Conservation (phyloP, 2,113 vertebrate genomes). For the Corythoichthys intestinalis region DNA sequence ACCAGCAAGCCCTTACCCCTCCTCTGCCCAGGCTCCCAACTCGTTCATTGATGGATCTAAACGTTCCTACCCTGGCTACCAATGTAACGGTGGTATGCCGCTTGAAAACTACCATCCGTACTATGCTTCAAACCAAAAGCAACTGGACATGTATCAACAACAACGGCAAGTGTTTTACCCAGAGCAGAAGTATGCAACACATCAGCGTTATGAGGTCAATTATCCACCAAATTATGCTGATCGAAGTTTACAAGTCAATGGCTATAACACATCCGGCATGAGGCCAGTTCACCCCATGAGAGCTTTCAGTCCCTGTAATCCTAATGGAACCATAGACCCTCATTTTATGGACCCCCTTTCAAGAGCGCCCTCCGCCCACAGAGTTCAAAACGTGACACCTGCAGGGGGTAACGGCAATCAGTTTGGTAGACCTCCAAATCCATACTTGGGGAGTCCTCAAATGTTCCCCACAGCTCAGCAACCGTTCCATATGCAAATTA, state of each 20-base stretch:
- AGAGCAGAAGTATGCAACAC: constrained; percentile 80
- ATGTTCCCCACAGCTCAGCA: constrained; percentile 72
- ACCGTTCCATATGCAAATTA: constrained; percentile 79
- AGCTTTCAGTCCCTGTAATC: constrained; percentile 73
- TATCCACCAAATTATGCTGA: constrained; percentile 83
- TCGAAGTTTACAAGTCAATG: constrained; percentile 80
- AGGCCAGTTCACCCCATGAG: constrained; percentile 74
- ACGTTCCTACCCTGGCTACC: constrained; percentile 80
- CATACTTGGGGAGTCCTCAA: constrained; percentile 71
- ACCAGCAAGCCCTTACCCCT: constrained; percentile 74
- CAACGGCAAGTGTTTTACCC: constrained; percentile 80
- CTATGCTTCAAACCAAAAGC: constrained; percentile 81
- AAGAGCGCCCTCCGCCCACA: constrained; percentile 68
- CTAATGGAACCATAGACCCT: constrained; percentile 69
- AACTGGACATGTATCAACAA: constrained; percentile 81
- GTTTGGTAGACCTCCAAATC: constrained; percentile 70
- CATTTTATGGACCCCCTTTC: constrained; percentile 77
- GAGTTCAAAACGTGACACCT: constrained; percentile 72
- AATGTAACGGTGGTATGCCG: constrained; percentile 83
- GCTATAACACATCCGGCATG: constrained; percentile 76
- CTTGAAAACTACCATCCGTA: constrained; percentile 80
- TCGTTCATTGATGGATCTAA: constrained; percentile 85
- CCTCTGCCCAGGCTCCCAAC: constrained; percentile 73
- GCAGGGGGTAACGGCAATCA: constrained; percentile 77
- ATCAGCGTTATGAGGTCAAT: constrained; percentile 77